phyloP scores from a whole-genome alignment of 2,113 vertebrate species.

The Elephas maximus region DNA sequence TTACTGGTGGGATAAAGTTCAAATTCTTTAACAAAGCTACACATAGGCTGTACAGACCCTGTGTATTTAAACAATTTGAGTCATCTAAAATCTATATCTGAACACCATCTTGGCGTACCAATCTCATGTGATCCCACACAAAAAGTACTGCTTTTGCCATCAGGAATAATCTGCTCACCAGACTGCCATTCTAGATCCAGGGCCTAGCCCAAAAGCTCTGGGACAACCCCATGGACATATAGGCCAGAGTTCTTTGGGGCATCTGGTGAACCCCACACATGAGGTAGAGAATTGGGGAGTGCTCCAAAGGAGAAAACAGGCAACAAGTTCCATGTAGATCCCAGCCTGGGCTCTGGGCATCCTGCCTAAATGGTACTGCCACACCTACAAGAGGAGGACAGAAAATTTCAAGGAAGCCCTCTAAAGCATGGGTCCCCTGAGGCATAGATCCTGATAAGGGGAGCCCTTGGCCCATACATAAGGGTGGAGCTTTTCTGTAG shows the following conservation, averaged over 20 bases:
- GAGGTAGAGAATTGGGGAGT: background rate
- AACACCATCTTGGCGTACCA: background rate
- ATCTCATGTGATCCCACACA: background rate
- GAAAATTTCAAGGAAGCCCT: background rate
- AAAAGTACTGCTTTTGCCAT: background rate
- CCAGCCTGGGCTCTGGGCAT: background rate
- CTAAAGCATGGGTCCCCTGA: background rate
- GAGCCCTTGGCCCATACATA: background rate
- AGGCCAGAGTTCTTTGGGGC: background rate
- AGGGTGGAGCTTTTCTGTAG: background rate
- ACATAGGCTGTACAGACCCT: background rate
- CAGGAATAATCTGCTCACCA: background rate
- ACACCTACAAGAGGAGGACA: background rate
- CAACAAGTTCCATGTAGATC: background rate
- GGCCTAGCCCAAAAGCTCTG: background rate
- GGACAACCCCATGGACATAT: background rate
- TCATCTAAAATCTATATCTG: background rate
- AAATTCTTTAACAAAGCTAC: conserved; percentile 8
- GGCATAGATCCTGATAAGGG: background rate
- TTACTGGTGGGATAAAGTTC: conserved; percentile 27
- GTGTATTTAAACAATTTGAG: background rate
- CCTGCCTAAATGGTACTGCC: background rate
- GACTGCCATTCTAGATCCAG: background rate
- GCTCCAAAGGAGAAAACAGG: background rate
- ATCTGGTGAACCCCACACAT: background rate